Evolutionary conservation across 2,888 invertebrate genomes (phyloP), one percentile per base, ranked within the genome.

Genomic region (Temnothorax rugatulus): DNA sequence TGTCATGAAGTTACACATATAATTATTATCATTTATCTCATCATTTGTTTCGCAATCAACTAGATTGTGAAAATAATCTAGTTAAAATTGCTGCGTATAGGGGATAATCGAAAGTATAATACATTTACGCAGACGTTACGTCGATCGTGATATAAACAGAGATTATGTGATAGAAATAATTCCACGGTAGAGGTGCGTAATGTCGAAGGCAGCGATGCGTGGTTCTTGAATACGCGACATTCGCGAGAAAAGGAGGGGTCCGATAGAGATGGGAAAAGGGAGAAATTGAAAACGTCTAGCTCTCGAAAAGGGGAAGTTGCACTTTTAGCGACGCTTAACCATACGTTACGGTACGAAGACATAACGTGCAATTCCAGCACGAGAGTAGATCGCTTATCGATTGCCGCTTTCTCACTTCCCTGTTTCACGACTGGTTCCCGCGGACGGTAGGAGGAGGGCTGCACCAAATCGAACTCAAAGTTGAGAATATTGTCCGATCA

Each of bases 331-430:
- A 71, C 57, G 52, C 38, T 81, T 84, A 81, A 86, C 59, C 69
- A 66, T 86, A 82, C 50, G 68, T 81, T 86, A 86, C 63, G 54
- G 61, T 59, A 59, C 41, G 66, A 52, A 75, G 59, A 74, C 71
- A 71, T 73, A 73, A 73, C 38, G 83, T 74, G 69, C 69, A 63
- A 79, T 87, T 82, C 59, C 25, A 57, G 52, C 64, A 66, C 54
- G 44, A 50, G 68, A 64, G 73, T 68, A 82, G 74, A 63, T 81
- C 79, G 59, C 59, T 73, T 88, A 88, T 86, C 84, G 84, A 79
- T 71, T 74, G 57, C 25, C 66, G 73, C 64, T 79, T 79, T 83
- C 69, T 69, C 63, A 50, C 61, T 82, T 81, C 29, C 34, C 54
- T 44, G 57, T 81, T 59, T 73, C 52, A 18, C 47, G 57, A 57